These are phyloP conservation scores for Opisthocomus hoazin DNA, from an alignment of 2,113 vertebrate genomes.

Conservation along the genomic window DNA sequence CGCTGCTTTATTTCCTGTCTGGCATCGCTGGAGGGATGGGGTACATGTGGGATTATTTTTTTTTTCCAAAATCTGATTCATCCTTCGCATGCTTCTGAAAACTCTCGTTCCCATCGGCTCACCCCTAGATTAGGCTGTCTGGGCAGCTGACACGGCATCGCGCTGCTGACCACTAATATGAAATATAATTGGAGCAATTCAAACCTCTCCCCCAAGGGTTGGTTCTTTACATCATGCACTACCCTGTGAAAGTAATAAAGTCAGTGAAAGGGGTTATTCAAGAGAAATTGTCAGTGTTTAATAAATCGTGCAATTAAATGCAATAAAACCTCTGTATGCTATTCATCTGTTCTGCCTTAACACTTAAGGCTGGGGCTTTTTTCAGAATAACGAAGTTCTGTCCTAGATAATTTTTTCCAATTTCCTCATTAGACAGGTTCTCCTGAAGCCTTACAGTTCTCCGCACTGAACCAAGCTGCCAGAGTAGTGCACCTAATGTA, in stretches of 20 bases:
- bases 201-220: conserved; percentile 37
- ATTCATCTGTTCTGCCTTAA: conserved; percentile 51
- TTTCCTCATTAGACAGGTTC: conserved; percentile 44
- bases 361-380: conserved; percentile 42
- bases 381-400: conserved; percentile 48
- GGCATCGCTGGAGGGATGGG: neutral
- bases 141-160: conserved; percentile 13
- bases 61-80: neutral
- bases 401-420: conserved; percentile 55
- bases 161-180: conserved; percentile 42
- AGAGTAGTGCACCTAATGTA: neutral
- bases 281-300: conserved; percentile 61
- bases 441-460: neutral
- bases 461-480: neutral
- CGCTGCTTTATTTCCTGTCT: conserved; percentile 8
- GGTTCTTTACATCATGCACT: conserved; percentile 53
- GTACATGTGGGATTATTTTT: neutral
- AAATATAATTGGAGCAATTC: conserved; percentile 61
- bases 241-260: conserved; percentile 56
- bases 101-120: neutral
- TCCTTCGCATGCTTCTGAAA: neutral
- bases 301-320: conserved; percentile 63
- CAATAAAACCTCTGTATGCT: conserved; percentile 54
- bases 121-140: conserved; percentile 3
- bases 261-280: conserved; percentile 63